A percentile compares a stretch with the other conserved stretches of the same genome.
phyloP scores from a whole-genome alignment of 2,797 vertebrate species.

The Huso huso region DNA sequence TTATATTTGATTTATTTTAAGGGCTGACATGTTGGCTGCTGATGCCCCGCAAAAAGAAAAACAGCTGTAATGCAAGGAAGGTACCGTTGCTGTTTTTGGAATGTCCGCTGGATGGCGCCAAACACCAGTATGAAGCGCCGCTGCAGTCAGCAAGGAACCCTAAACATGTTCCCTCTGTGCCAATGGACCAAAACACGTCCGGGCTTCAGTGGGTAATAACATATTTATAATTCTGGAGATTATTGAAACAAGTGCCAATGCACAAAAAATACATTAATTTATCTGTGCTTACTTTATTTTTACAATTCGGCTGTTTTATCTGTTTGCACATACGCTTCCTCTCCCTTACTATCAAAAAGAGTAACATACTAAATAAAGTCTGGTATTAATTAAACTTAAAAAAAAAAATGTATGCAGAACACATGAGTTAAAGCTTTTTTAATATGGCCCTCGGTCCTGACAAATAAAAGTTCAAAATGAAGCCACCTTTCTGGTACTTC shows the following conservation, averaged over 20 bases:
- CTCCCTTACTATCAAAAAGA: no score
- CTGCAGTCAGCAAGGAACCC: constrained; percentile 51
- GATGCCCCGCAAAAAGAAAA: constrained; percentile 78
- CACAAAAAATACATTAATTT: no score
- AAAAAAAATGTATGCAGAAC: no score
- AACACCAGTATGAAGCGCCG: constrained; percentile 46
- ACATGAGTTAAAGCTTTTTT: no score
- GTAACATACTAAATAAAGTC: no score
- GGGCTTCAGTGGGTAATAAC: constrained; percentile 62
- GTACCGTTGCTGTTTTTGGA: constrained; percentile 70
- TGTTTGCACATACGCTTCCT: no score
- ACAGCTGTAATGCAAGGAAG: constrained; percentile 36
- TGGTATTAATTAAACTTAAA: no score
- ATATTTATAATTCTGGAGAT: neutral
- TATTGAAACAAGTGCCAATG: neutral
- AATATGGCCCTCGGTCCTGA: no score
- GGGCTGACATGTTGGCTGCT: constrained; percentile 33
- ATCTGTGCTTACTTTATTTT: neutral
- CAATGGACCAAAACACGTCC: constrained; percentile 34
- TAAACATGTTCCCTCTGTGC: constrained; percentile 52
- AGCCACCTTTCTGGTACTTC: no score
- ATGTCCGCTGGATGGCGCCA: constrained; percentile 51
- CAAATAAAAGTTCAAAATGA: no score
- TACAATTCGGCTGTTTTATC: neutral
- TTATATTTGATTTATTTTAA: neutral